Conservation (phyloP, 2,888 invertebrate species). For the Podabrus alpinus region DNA sequence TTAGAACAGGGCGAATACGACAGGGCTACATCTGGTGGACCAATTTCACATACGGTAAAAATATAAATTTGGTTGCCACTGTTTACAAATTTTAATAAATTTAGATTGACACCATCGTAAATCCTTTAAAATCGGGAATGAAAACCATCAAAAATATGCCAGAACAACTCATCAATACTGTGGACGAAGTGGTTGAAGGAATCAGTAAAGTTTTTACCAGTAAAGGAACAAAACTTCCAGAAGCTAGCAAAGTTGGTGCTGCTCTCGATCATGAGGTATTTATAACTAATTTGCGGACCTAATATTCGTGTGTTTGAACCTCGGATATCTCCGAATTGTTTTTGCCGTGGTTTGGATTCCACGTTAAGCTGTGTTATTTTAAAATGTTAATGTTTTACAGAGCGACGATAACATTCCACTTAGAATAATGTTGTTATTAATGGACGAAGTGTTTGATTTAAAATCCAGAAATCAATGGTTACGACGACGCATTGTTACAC, state of each 20-base stretch:
- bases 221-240: conserved; percentile 53
- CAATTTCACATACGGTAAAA: conserved; percentile 63
- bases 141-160: conserved; percentile 87
- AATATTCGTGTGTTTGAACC: too few relatives aligned
- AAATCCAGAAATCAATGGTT: conserved; percentile 83
- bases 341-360: too few relatives aligned
- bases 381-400: conserved; percentile 46
- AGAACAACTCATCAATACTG: conserved; percentile 82
- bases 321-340: too few relatives aligned
- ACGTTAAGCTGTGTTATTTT: too few relatives aligned
- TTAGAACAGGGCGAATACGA: conserved; percentile 74
- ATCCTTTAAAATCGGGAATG: conserved; percentile 81
- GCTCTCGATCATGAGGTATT: conserved; percentile 62
- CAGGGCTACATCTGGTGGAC: conserved; percentile 63
- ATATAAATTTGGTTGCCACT: neutral
- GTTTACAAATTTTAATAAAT: conserved; percentile 22
- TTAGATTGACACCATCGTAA: conserved; percentile 55
- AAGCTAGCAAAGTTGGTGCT: conserved; percentile 56
- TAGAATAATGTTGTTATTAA: conserved; percentile 75
- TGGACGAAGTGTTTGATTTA: conserved; percentile 86
- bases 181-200: conserved; percentile 83
- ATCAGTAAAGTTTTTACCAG: conserved; percentile 76
- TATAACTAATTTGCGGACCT: neutral
- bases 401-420: conserved; percentile 77
- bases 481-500: conserved; percentile 72